These are phyloP conservation scores for Tenodera sinensis DNA, from an alignment of 2,888 invertebrate species.

Conservation along the genomic window DNA sequence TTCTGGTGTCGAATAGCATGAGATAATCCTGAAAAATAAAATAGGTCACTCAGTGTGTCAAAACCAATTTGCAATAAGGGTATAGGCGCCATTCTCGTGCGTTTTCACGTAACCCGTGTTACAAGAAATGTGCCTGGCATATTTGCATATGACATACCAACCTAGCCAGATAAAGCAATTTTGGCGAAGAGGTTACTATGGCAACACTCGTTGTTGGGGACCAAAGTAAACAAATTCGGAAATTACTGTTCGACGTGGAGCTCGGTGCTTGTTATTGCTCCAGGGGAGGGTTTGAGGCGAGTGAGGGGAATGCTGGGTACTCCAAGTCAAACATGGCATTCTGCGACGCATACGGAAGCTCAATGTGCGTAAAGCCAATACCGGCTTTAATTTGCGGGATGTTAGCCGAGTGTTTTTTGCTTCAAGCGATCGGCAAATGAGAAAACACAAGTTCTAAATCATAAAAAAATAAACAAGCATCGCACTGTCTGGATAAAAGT, in stretches of 20 bases:
- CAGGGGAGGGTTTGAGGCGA: neutral
- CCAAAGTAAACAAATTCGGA: neutral
- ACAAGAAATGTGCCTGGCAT: no score
- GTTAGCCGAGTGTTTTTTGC: neutral
- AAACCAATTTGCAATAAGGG: no score
- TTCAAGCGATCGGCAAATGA: neutral
- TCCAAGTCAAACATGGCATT: neutral
- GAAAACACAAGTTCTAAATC: neutral
- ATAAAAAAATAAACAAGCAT: neutral
- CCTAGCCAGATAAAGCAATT: neutral
- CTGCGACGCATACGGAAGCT: neutral
- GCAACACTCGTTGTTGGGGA: neutral
- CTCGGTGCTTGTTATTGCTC: neutral
- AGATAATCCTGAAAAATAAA: no score
- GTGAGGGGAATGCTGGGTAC: neutral
- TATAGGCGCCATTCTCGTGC: no score
- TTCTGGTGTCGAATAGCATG: no score
- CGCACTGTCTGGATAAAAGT: no score
- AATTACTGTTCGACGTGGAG: neutral
- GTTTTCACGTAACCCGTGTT: no score
- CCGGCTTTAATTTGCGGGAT: neutral
- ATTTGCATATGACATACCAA: neutral
- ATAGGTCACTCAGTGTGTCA: no score
- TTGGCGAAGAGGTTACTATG: neutral
- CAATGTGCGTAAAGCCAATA: neutral